phyloP scores from a whole-genome alignment of 2,797 vertebrate species.

The Cottoperca gobio region DNA sequence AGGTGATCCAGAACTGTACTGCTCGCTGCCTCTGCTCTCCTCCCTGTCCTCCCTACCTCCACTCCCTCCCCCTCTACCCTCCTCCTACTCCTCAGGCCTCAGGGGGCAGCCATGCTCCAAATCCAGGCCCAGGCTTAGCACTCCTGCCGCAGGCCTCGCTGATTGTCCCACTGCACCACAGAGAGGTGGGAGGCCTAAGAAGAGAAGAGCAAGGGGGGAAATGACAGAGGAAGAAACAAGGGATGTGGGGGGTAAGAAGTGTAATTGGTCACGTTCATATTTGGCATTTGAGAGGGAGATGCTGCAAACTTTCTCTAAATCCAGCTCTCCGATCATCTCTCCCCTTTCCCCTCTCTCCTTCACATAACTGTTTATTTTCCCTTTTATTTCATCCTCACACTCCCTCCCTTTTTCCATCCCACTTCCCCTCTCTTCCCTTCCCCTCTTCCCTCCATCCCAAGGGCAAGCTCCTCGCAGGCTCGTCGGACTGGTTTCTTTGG shows the following conservation, averaged over 20 bases:
- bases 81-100: conserved; percentile 64
- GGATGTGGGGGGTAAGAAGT: conserved; percentile 15
- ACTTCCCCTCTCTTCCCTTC: conserved; percentile 59
- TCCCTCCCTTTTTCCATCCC: conserved; percentile 69
- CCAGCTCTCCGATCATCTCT: conserved; percentile 36
- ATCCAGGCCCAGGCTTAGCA: conserved; percentile 75
- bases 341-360: conserved; percentile 34
- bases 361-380: conserved; percentile 68
- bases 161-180: conserved; percentile 65
- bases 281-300: conserved; percentile 41
- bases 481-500: conserved; percentile 81
- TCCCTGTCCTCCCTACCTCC: conserved; percentile 40
- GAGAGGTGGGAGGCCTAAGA: conserved; percentile 56
- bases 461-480: conserved; percentile 76
- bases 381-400: conserved; percentile 66
- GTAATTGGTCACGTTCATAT: conserved; percentile 52
- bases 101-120: conserved; percentile 74
- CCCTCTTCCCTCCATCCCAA: conserved; percentile 69
- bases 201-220: conserved; percentile 27
- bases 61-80: conserved; percentile 41
- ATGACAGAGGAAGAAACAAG: conserved; percentile 29
- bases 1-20: conserved; percentile 85
- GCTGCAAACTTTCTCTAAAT: conserved; percentile 28
- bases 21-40: conserved; percentile 69
- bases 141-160: conserved; percentile 72